These are phyloP conservation scores for Oreochromis mossambicus DNA, from an alignment of 2,797 vertebrate species.

Conservation along the genomic window DNA sequence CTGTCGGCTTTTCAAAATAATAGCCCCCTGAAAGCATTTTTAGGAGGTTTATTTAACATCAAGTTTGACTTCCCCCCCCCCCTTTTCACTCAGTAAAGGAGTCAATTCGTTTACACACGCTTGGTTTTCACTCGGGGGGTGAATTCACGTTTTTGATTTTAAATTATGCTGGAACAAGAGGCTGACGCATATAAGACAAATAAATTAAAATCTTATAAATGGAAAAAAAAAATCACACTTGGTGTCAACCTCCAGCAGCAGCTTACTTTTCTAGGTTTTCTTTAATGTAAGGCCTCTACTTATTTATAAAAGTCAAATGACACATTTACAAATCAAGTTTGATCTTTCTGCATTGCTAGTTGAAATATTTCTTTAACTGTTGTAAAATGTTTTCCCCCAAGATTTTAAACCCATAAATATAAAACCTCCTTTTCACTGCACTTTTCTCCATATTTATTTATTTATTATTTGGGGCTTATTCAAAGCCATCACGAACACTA, in stretches of 20 bases:
- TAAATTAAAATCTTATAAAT: neutral
- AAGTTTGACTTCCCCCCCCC: accelerated
- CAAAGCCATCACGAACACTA: neutral
- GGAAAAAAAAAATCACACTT: neutral
- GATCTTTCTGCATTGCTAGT: neutral
- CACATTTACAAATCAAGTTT: neutral
- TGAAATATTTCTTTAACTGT: neutral
- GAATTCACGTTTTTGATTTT: neutral
- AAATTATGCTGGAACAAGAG: neutral
- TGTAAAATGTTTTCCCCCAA: neutral
- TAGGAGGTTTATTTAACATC: neutral
- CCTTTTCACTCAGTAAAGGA: neutral
- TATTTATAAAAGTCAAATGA: neutral
- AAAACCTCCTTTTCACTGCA: neutral
- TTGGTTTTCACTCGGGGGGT: neutral
- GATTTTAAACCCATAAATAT: neutral
- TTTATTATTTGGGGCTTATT: neutral
- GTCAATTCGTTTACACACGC: neutral
- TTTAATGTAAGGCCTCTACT: neutral
- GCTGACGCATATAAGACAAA: neutral
- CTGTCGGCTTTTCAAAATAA: neutral
- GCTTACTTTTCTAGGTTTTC: neutral
- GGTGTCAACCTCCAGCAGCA: neutral
- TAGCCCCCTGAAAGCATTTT: neutral
- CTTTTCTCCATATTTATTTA: neutral